These are phyloP conservation scores for Arrhopalites spinosus DNA, from an alignment of 2,888 invertebrate species.

Conservation along the genomic window DNA sequence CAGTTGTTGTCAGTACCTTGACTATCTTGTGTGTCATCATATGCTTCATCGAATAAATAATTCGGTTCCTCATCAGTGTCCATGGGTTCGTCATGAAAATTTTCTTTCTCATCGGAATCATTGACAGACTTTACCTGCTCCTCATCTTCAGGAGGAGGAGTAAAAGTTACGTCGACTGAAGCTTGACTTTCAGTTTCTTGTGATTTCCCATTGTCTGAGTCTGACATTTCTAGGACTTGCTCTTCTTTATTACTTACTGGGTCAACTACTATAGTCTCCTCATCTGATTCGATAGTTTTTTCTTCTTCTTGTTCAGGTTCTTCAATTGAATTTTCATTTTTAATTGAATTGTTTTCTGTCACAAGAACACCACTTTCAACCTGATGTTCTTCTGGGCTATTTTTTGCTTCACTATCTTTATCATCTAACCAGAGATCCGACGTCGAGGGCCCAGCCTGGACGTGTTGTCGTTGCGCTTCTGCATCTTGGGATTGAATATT, in stretches of 20 bases:
- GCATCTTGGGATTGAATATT: neutral
- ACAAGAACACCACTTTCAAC: neutral
- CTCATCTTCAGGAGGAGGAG: too few species aligned
- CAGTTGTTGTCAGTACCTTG: neutral
- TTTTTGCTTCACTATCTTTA: too few species aligned
- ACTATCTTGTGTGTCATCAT: constrained; percentile 33
- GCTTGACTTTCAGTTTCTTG: neutral
- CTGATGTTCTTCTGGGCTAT: neutral
- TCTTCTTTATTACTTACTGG: neutral
- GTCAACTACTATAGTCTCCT: neutral
- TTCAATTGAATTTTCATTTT: neutral
- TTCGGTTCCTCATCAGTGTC: constrained; percentile 30
- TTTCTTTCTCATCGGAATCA: too few species aligned
- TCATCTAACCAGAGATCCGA: neutral
- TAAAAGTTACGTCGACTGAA: too few species aligned
- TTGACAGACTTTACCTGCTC: too few species aligned
- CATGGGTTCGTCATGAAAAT: constrained; percentile 28
- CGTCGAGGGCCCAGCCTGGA: too few species aligned
- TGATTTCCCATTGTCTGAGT: too few species aligned
- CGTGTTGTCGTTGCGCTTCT: too few species aligned
- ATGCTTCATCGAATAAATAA: constrained; percentile 49
- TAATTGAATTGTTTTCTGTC: neutral
- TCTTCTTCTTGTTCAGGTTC: neutral
- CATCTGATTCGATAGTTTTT: neutral
- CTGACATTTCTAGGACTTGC: neutral